Evolutionary conservation across 2,888 invertebrate genomes (phyloP).

Genomic region (Chrysolina oricalcia): DNA sequence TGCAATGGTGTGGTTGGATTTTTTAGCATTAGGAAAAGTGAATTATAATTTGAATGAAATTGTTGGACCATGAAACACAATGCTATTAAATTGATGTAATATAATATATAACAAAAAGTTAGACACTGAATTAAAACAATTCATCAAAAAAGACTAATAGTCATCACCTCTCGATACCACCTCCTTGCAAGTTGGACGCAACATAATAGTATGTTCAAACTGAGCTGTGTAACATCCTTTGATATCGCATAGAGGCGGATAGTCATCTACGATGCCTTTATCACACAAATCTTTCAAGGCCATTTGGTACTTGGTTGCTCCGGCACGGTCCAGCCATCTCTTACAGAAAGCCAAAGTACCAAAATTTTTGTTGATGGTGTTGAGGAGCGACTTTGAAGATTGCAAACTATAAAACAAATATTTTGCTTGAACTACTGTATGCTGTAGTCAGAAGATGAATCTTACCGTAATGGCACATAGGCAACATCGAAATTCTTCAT

Average conservation of each 20-base stretch:
- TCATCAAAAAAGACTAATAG: constrained; percentile 77
- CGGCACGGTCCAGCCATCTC: constrained; percentile 97
- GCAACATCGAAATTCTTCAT: constrained; percentile 98
- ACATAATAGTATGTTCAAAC: constrained; percentile 98
- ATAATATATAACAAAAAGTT: constrained; percentile 15
- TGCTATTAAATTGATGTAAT: constrained; percentile 6
- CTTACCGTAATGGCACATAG: constrained; percentile 90
- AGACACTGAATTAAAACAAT: neutral
- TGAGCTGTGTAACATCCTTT: constrained; percentile 99
- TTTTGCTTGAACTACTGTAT: neutral
- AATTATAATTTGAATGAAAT: neutral
- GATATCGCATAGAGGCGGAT: constrained; percentile 97
- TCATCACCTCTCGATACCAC: constrained; percentile 97
- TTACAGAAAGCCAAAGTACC: constrained; percentile 98
- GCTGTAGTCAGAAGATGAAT: constrained; percentile 5
- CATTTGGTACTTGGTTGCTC: constrained; percentile 98
- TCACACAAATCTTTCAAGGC: constrained; percentile 98
- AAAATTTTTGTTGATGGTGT: constrained; percentile 96
- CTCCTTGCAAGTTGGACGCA: constrained; percentile 99
- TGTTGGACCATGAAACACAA: constrained; percentile 3
- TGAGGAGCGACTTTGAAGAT: constrained; percentile 93
- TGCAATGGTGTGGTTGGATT: no score
- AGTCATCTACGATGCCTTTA: constrained; percentile 97
- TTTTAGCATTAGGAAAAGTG: no score
- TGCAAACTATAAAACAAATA: constrained; percentile 78